These are phyloP conservation scores for Ginglymostoma cirratum DNA, from an alignment of 2,113 vertebrate species.

Conservation along the genomic window DNA sequence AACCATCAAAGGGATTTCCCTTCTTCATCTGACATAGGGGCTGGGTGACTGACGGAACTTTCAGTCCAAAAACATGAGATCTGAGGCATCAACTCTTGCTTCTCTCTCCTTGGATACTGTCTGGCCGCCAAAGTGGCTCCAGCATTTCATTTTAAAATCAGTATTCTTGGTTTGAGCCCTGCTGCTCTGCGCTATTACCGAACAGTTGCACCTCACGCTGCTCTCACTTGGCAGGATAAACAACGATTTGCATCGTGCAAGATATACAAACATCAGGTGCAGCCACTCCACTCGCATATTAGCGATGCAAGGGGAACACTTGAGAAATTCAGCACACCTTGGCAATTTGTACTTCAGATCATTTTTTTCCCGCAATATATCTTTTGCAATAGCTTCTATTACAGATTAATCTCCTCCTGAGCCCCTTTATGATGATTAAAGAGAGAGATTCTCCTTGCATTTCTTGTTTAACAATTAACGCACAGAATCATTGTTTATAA, in stretches of 20 bases:
- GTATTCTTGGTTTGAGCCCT: background rate
- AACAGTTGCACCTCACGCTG: background rate
- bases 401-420: slow-evolving; percentile 66
- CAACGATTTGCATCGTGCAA: no score
- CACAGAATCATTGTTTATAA: slow-evolving; percentile 77
- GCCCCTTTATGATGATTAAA: slow-evolving; percentile 64
- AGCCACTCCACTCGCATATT: background rate
- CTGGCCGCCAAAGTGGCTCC: background rate
- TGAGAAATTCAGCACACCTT: background rate
- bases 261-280: background rate
- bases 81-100: background rate
- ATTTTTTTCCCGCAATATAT: background rate
- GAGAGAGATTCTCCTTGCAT: slow-evolving; percentile 72
- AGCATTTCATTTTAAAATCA: background rate
- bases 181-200: background rate
- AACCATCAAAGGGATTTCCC: background rate
- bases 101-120: background rate
- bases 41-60: background rate
- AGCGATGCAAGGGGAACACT: background rate
- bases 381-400: slow-evolving; percentile 54
- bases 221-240: background rate
- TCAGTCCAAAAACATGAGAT: background rate
- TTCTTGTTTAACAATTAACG: slow-evolving; percentile 71
- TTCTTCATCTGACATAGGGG: background rate
- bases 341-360: slow-evolving; percentile 42